Percentiles rank a stretch among this genome's conserved stretches.
Evolutionary conservation across 2,797 vertebrate genomes (phyloP).

Genomic region (Chelon auratus): DNA sequence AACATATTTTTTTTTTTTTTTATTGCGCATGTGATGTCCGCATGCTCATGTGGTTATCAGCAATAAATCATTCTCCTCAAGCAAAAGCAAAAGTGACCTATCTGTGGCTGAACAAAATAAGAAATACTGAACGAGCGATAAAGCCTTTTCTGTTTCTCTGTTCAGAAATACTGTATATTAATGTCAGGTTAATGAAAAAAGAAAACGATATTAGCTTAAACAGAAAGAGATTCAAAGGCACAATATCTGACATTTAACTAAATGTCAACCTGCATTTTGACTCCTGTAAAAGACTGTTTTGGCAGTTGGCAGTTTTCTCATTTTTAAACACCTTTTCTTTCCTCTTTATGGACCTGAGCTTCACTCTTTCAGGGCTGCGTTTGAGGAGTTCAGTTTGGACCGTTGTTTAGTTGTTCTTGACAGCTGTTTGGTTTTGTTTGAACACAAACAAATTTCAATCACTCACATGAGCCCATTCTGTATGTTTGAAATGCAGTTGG

Average conservation of each 20-base stretch:
- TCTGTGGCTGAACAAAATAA: not conserved
- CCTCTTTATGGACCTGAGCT: not conserved
- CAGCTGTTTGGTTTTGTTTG: not conserved
- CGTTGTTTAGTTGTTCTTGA: not conserved
- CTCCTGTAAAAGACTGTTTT: not conserved
- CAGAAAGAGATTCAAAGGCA: not conserved
- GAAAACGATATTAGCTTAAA: not conserved
- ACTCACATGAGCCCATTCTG: not conserved
- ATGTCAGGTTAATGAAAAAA: not conserved
- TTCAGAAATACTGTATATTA: not conserved
- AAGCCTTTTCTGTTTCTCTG: not conserved
- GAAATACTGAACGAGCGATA: not conserved
- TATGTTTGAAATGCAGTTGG: not conserved
- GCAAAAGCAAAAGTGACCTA: not conserved
- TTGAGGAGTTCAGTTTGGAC: not conserved
- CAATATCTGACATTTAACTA: constrained; percentile 8
- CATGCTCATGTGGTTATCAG: not conserved
- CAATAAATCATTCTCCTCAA: not conserved
- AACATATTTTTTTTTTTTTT: not conserved
- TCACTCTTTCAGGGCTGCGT: not conserved
- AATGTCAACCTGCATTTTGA: constrained; percentile 5
- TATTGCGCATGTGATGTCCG: not conserved
- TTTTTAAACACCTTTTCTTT: not conserved
- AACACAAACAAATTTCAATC: not conserved
- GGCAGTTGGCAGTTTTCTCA: not conserved